These are phyloP conservation scores for Cosmopolites sordidus DNA, from an alignment of 2,888 invertebrate genomes.

Conservation along the genomic window DNA sequence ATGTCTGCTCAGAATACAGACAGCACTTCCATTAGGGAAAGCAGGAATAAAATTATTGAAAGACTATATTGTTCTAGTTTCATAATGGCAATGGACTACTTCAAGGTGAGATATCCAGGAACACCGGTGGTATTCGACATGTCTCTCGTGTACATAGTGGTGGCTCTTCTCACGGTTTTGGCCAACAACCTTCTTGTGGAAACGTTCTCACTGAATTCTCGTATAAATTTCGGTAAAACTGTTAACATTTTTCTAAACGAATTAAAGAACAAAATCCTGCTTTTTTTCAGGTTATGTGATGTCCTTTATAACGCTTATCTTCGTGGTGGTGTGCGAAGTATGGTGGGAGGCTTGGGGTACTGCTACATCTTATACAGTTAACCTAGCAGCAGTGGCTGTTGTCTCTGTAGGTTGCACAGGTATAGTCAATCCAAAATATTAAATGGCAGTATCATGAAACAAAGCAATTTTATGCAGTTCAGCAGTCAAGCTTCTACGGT, in stretches of 20 bases:
- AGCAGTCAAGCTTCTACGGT: constrained; percentile 92
- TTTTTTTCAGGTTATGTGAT: constrained; percentile 66
- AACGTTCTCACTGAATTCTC: constrained; percentile 72
- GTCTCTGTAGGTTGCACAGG: constrained; percentile 85
- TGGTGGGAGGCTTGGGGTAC: constrained; percentile 79
- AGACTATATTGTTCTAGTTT: constrained; percentile 70
- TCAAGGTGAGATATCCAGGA: constrained; percentile 77
- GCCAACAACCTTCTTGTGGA: constrained; percentile 82
- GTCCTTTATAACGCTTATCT: constrained; percentile 74
- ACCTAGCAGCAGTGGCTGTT: constrained; percentile 76
- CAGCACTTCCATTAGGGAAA: no score
- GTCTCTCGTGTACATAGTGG: constrained; percentile 87
- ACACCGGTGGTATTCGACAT: constrained; percentile 88
- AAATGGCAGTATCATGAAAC: background rate
- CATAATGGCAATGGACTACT: constrained; percentile 91
- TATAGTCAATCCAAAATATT: constrained; percentile 34
- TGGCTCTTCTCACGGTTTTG: constrained; percentile 82
- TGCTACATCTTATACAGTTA: constrained; percentile 76
- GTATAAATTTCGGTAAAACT: constrained; percentile 78
- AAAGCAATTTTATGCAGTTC: constrained; percentile 54
- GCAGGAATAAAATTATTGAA: no score
- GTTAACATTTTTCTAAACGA: background rate
- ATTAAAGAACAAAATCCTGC: background rate
- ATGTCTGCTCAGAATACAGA: no score
- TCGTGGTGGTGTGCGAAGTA: constrained; percentile 81